Conservation (phyloP, 2,113 vertebrate species). For the Ochotona princeps region DNA sequence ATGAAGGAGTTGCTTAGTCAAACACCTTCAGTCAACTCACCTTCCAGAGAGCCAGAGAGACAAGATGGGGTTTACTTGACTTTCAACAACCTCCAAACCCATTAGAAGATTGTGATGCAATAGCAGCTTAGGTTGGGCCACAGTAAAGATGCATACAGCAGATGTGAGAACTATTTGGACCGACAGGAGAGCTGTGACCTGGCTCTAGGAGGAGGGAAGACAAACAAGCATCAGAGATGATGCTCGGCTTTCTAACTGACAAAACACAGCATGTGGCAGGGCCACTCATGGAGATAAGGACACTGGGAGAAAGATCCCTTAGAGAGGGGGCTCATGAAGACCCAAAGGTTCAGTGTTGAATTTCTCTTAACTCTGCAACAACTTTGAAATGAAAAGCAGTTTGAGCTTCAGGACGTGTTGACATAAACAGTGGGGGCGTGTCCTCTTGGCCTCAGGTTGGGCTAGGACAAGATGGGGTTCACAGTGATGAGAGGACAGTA, state of each 20-base stretch:
- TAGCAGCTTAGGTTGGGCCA: neutral
- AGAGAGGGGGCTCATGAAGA: neutral
- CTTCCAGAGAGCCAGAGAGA: neutral
- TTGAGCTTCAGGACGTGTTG: neutral
- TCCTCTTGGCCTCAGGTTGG: neutral
- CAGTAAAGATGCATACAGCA: neutral
- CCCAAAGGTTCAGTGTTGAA: neutral
- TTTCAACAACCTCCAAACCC: neutral
- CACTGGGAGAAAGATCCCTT: neutral
- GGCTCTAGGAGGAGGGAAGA: neutral
- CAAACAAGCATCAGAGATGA: neutral
- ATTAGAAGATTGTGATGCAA: neutral
- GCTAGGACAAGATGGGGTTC: neutral
- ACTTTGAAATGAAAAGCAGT: neutral
- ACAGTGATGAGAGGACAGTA: neutral
- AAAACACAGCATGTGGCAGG: neutral
- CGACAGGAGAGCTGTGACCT: neutral
- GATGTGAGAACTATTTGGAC: neutral
- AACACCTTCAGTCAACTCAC: neutral
- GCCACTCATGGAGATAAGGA: neutral
- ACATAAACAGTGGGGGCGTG: neutral
- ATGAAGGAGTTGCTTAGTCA: neutral
- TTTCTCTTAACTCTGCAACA: neutral
- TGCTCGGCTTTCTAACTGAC: neutral
- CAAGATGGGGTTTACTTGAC: neutral